Evolutionary conservation across 2,113 vertebrate genomes (phyloP).

Genomic region (Oncorhynchus masou): DNA sequence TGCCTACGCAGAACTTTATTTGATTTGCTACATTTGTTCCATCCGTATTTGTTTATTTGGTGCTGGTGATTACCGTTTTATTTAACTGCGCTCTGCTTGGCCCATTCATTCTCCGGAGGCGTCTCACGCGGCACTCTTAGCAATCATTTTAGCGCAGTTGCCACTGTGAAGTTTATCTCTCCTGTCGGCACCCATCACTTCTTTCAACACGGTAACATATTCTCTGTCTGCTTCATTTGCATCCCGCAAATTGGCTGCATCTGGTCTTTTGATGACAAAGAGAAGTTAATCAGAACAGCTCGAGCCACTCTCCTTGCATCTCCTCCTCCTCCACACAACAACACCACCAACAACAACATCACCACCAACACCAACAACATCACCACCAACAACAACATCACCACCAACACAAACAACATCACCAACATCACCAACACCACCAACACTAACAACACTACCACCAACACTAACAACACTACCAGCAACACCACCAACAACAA

Average conservation of each 20-base stretch:
- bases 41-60: slow-evolving; percentile 26
- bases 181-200: neutral
- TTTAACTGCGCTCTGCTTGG: slow-evolving; percentile 20
- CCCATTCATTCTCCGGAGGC: slow-evolving; percentile 26
- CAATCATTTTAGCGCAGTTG: neutral
- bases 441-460: too few relatives aligned
- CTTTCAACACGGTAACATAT: neutral
- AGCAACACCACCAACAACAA: too few relatives aligned
- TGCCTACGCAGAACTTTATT: slow-evolving; percentile 19
- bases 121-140: neutral
- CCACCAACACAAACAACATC: neutral
- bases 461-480: too few relatives aligned
- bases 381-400: neutral
- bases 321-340: slow-evolving; percentile 24
- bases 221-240: slow-evolving; percentile 27
- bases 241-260: slow-evolving; percentile 36
- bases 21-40: slow-evolving; percentile 26
- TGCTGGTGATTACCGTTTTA: slow-evolving; percentile 13
- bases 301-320: slow-evolving; percentile 29
- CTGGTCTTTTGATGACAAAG: slow-evolving; percentile 31
- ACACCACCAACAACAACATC: too few relatives aligned
- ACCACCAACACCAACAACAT: too few relatives aligned
- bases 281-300: slow-evolving; percentile 41
- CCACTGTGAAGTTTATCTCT: neutral
- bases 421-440: too few relatives aligned